Conservation (phyloP, 2,888 invertebrate genomes). For the Thymelicus lineola region DNA sequence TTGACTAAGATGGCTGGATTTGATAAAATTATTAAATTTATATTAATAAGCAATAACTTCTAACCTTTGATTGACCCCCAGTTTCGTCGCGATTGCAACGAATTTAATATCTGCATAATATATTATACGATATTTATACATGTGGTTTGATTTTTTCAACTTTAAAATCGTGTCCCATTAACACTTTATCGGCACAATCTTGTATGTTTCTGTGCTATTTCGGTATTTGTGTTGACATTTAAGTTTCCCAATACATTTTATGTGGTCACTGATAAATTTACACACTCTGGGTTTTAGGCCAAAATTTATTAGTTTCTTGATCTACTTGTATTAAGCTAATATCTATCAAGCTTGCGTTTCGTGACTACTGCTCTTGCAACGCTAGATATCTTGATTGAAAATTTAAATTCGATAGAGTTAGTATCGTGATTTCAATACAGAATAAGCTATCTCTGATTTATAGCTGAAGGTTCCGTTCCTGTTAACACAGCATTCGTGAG, state of each 20-base stretch:
- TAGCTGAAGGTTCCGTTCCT: not conserved
- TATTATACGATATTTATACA: not conserved
- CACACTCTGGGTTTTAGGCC: not conserved
- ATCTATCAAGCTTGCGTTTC: slow-evolving; percentile 8
- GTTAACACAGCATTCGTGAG: no score
- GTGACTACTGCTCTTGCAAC: slow-evolving; percentile 17
- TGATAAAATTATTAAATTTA: slow-evolving; percentile 3
- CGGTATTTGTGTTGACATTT: slow-evolving; percentile 13
- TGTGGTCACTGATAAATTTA: slow-evolving; percentile 11
- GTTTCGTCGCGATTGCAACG: not conserved
- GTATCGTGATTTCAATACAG: slow-evolving; percentile 6
- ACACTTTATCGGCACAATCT: not conserved
- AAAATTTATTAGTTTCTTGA: slow-evolving; percentile 12
- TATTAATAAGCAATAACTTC: not conserved
- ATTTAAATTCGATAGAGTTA: slow-evolving; percentile 12
- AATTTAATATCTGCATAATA: not conserved
- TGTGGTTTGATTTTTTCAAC: not conserved
- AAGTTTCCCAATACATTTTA: slow-evolving; percentile 5
- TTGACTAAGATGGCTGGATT: not conserved
- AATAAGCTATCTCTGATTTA: slow-evolving; percentile 9
- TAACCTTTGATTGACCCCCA: not conserved
- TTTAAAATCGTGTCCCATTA: slow-evolving; percentile 3
- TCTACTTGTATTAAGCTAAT: slow-evolving; percentile 5
- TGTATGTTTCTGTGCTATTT: slow-evolving; percentile 10
- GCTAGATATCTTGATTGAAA: slow-evolving; percentile 11